Evolutionary conservation across 2,113 vertebrate species (phyloP).

Genomic region (Sorex fumeus): DNA sequence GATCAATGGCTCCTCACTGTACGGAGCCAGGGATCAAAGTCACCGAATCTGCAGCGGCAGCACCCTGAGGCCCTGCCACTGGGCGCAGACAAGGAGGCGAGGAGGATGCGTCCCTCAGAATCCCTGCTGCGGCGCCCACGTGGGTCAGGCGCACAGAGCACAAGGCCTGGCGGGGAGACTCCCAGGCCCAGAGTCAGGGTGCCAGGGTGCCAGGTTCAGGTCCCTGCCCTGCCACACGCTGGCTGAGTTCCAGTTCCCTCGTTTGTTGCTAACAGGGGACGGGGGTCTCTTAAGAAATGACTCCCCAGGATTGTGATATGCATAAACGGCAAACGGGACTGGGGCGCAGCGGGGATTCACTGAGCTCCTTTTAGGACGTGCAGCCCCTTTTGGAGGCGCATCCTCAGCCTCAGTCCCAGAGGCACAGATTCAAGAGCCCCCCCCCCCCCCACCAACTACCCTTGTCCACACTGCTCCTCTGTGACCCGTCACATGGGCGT

Average conservation of each 20-base stretch:
- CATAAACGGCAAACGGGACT: not conserved
- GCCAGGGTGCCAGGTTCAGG: constrained; percentile 47
- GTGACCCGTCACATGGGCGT: not conserved
- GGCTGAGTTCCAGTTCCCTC: not conserved
- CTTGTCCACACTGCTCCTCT: not conserved
- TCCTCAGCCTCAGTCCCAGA: not conserved
- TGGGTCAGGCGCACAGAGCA: not conserved
- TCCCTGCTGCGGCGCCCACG: not conserved
- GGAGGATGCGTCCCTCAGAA: not conserved
- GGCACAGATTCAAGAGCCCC: constrained; percentile 33
- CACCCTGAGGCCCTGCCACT: not conserved
- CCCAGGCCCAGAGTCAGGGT: not conserved
- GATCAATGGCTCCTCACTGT: not conserved
- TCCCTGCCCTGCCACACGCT: not conserved
- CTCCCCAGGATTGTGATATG: not conserved
- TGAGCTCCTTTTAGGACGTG: not conserved
- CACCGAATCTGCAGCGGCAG: constrained; percentile 5
- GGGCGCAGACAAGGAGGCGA: constrained; percentile 13
- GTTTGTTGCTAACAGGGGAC: not conserved
- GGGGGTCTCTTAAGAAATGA: too few relatives aligned
- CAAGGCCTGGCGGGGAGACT: not conserved
- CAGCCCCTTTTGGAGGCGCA: not conserved
- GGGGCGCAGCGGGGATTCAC: not conserved
- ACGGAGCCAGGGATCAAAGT: too few relatives aligned
- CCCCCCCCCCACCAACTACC: not conserved